Evolutionary conservation across 1,140 invertebrate genomes (phyloP).

Genomic region (Radopholus similis): DNA sequence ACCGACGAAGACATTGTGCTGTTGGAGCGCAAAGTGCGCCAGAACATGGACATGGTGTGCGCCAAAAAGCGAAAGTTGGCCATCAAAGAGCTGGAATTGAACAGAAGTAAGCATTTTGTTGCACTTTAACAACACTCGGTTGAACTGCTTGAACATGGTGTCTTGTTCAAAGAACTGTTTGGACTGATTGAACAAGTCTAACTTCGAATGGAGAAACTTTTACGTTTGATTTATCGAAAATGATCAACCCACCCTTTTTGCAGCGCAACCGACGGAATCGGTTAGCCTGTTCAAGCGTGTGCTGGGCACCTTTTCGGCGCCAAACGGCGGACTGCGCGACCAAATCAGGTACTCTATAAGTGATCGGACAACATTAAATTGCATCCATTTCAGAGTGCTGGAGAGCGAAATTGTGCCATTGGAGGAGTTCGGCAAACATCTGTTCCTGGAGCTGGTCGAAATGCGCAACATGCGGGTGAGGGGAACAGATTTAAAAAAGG

Average conservation of each 20-base stretch:
- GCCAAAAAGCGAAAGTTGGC: constrained; percentile 82
- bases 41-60: constrained; percentile 93
- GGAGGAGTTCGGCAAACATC: constrained; percentile 84
- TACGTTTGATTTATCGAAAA: neutral
- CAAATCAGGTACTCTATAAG: constrained; percentile 36
- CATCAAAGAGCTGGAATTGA: constrained; percentile 44
- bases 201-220: too few relatives aligned
- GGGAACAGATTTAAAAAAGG: neutral
- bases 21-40: constrained; percentile 82
- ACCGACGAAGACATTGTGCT: constrained; percentile 78
- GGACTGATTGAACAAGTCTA: too few relatives aligned
- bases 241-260: too few relatives aligned
- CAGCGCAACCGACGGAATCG: constrained; percentile 18
- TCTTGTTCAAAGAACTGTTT: too few relatives aligned
- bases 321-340: constrained; percentile 29
- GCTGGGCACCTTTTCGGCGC: constrained; percentile 40
- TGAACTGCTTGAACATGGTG: too few relatives aligned
- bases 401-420: constrained; percentile 78
- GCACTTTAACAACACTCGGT: too few relatives aligned
- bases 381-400: constrained; percentile 71
- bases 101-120: constrained; percentile 37
- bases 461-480: constrained; percentile 77
- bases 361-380: too few relatives aligned
- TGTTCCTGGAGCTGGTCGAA: constrained; percentile 92
- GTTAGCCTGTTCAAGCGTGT: constrained; percentile 45